Evolutionary conservation across 1,140 invertebrate genomes (phyloP).

Genomic region (Drosophila mayri): DNA sequence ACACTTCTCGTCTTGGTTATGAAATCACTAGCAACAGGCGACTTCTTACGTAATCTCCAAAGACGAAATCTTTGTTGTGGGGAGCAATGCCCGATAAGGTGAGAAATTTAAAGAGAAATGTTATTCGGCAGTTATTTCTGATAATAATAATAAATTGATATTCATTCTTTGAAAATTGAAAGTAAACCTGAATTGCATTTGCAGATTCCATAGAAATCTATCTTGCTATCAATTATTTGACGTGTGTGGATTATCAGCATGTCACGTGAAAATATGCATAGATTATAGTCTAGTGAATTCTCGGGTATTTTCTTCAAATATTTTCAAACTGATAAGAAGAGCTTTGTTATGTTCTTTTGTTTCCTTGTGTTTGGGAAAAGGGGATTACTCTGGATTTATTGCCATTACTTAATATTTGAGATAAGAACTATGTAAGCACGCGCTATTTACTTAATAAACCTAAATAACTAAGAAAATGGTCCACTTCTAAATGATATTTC

Average conservation of each 20-base stretch:
- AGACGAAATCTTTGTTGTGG: not conserved
- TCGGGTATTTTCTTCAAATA: constrained; percentile 8
- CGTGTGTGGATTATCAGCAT: constrained; percentile 2
- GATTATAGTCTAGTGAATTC: constrained; percentile 9
- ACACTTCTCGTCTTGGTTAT: constrained; percentile 11
- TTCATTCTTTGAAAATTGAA: constrained; percentile 15
- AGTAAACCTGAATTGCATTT: not conserved
- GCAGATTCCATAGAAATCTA: constrained; percentile 10
- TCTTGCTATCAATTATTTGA: constrained; percentile 14
- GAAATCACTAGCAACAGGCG: constrained; percentile 17
- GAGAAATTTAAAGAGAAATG: constrained; percentile 2
- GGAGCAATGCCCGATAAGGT: constrained; percentile 38
- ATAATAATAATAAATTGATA: constrained; percentile 3
- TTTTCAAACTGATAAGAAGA: constrained; percentile 16
- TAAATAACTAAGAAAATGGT: not conserved
- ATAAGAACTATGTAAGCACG: not conserved
- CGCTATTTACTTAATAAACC: not conserved
- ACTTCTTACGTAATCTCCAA: constrained; percentile 23
- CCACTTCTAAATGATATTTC: not conserved
- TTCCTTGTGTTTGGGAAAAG: not conserved
- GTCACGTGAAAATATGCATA: constrained; percentile 25
- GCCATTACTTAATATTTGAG: not conserved
- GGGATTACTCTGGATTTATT: not conserved
- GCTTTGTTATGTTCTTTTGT: not conserved
- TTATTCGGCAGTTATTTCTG: not conserved